Base-by-base conservation (phyloP, 2,888 invertebrate species). In the Scaptomyza polygonia region DNA sequence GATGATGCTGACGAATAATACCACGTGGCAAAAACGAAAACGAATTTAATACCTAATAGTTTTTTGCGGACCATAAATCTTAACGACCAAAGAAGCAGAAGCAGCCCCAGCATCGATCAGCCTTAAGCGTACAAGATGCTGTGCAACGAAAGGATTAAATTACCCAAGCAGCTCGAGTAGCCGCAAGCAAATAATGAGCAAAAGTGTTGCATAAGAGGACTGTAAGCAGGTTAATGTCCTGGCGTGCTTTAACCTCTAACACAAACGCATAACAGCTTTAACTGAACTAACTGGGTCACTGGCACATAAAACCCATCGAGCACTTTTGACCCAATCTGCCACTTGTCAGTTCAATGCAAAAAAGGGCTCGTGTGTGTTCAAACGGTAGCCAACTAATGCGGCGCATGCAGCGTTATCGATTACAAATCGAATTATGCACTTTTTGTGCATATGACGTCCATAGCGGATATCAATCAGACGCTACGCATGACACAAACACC, bases 141-240 rank as follows among this genome's bases (percentile, higher is more conserved):
- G 83, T 44, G 71, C 63, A 53, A 52, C 47, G 47, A 68, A 70
- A 79, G 83, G 82, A 81, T 81, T 81, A 62, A 81, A 77, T 81
- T 81, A 82, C 86, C 64, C 61, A 56, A 34, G 25, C 39, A 30
- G 67, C 72, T 53, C 49, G 44, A 58, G 47, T 42, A 56, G 56
- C 49, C 39, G 43, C 32, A 32, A 25, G 49, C 51, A 65, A 57
- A 64, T 72, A 70, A 66, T 49, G 55, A 49, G 55, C 39, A 39
- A 39, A 45, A 62, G 53, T 61, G 47, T 39, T 42, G 64, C 51
- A 34, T 52, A 44, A 66, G 72, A 61, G 69, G 42, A 45, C 44
- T 42, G 56, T 58, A 68, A 67, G 57, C 73, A 64, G 84, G 86
- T 86, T 82, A 84, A 79, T 84, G 84, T 86, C 86, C 84, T 86